Base-by-base conservation (phyloP, 2,113 vertebrate genomes). In the Procavia capensis region DNA sequence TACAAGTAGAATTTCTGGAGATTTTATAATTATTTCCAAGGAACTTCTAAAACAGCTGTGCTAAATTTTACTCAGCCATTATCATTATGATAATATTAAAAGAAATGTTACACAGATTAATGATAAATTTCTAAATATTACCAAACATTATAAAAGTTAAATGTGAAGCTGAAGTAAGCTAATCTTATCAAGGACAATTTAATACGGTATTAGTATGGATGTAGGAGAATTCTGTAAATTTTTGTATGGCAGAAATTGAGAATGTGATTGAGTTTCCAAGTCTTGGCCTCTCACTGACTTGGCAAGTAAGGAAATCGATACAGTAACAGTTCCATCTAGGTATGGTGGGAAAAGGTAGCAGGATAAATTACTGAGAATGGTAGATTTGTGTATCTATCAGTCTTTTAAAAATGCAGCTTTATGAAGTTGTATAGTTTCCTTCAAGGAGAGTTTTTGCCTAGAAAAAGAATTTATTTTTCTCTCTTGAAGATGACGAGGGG, bases 91-190 rank as follows among this genome's bases (percentile, higher is more conserved):
- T 50, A 39, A 86, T 11, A 91, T 68, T 80, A 41, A 68, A 7
- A 76, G 47, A 95, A 85, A 94, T 41, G 4, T 72, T 90, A 81
- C 24, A 79, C 25, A 75, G 27, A 36, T 36, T 80, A 84, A 68
- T 68, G 85, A 92, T 39, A 80, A 34, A 91, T 97, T 93, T 92
- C 24, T 92, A 91, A 61, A 74, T 88, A 79, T 31, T 36, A 83
- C 16, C 50, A 84, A 72, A 81, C 11, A 84, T 59, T 83, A 3
- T n/a, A 80, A 84, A 84, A 19, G 19, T 19, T 54, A 88, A 93
- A 81, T 76, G 31, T 63, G 16, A 88, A 91, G 6, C 5, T 39
- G 36, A 75, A 80, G 25, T n/a, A 91, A 79, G 36, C 1, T 93
- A 70, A 89, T 61, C 0, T 76, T 94, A 93, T 20, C 6, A 79